Evolutionary conservation across 2,113 vertebrate species (phyloP).

Genomic region (Tragelaphus strepsiceros): DNA sequence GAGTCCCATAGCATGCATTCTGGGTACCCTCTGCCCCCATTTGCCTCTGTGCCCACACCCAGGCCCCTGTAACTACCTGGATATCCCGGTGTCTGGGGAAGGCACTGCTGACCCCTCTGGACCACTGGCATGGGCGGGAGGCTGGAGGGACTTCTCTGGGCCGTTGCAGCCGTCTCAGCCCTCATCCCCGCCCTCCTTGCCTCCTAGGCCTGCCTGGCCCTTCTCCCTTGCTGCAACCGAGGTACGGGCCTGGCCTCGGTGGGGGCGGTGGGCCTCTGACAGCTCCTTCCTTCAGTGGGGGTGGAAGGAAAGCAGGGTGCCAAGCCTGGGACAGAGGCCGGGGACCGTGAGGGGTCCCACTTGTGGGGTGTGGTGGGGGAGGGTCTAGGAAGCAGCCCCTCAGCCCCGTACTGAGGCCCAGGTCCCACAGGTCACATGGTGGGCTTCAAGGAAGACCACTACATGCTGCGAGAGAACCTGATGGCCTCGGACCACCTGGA

Average conservation of each 20-base stretch:
- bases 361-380: not conserved
- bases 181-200: not conserved
- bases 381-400: not conserved
- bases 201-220: conserved; percentile 89
- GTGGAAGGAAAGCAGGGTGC: not conserved
- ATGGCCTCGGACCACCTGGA: conserved; percentile 93
- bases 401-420: not conserved
- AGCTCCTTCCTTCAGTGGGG: not conserved
- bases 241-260: conserved; percentile 75
- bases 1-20: too few species aligned
- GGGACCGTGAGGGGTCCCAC: not conserved
- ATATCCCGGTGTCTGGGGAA: not conserved
- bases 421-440: conserved; percentile 88
- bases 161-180: not conserved
- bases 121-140: not conserved
- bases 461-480: conserved; percentile 91
- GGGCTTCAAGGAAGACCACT: conserved; percentile 96
- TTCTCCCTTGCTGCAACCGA: conserved; percentile 91
- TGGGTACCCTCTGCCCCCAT: not conserved
- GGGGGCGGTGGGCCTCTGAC: not conserved
- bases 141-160: not conserved
- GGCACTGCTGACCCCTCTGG: not conserved
- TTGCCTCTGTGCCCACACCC: not conserved
- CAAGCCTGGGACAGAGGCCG: not conserved
- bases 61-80: not conserved